A percentile compares a stretch with the other conserved stretches of the same genome.
These are phyloP conservation scores for Temnothorax rugatulus DNA, from an alignment of 2,888 invertebrate species.

Conservation along the genomic window DNA sequence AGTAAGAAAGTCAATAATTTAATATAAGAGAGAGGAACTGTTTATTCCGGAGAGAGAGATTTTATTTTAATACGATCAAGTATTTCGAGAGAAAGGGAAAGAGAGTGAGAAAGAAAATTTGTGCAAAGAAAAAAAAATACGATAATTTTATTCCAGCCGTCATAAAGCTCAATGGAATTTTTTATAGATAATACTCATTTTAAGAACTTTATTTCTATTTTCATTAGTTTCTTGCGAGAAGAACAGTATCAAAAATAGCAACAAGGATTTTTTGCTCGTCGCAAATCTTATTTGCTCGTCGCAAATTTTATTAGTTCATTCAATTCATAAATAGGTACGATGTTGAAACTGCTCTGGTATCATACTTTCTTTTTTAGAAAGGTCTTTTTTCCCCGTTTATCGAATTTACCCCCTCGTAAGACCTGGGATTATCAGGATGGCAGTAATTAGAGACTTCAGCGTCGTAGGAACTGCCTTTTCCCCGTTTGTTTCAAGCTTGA, in stretches of 20 bases:
- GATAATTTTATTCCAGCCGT: neutral
- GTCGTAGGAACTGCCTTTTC: conserved; percentile 23
- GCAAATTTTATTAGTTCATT: conserved; percentile 27
- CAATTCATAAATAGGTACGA: conserved; percentile 13
- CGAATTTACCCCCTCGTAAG: conserved; percentile 34
- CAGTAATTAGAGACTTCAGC: conserved; percentile 45
- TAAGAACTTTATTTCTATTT: neutral
- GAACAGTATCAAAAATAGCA: neutral
- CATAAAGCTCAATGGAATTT: neutral
- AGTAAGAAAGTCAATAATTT: neutral
- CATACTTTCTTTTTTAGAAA: neutral
- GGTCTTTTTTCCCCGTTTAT: conserved; percentile 21
- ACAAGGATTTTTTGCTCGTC: neutral
- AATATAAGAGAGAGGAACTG: neutral
- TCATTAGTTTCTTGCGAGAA: neutral
- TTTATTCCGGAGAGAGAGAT: neutral
- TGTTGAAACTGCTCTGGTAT: neutral
- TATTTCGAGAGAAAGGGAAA: neutral
- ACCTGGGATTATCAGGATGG: conserved; percentile 35
- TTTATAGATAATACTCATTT: neutral
- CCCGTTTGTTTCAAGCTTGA: conserved; percentile 4
- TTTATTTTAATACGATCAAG: neutral
- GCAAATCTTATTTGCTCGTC: conserved; percentile 23
- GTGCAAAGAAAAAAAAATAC: neutral
- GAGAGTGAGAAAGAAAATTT: too few relatives aligned